Percentiles rank a stretch among this genome's conserved stretches.
These are phyloP conservation scores for Clarias macrocephalus DNA, from an alignment of 2,113 vertebrate genomes.

Conservation along the genomic window DNA sequence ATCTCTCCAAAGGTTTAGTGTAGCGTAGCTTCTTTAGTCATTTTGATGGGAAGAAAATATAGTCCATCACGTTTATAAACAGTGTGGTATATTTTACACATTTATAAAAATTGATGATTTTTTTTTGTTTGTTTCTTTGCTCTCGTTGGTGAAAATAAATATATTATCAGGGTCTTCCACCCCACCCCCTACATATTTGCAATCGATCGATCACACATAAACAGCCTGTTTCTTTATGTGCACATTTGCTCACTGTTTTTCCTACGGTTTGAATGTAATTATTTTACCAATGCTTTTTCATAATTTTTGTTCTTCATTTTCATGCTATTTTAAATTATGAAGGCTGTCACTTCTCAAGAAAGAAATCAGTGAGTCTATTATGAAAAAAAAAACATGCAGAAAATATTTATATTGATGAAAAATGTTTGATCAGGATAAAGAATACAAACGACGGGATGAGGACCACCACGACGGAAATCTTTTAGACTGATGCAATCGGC, in stretches of 20 bases:
- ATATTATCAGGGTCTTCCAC: neutral
- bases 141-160: neutral
- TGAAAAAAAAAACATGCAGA: neutral
- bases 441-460: neutral
- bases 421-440: neutral
- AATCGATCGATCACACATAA: slow-evolving; percentile 18
- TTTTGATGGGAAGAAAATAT: neutral
- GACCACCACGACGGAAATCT: neutral
- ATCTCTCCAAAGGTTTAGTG: neutral
- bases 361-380: neutral
- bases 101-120: neutral
- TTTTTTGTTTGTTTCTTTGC: neutral
- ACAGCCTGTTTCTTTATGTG: neutral
- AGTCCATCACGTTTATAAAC: neutral
- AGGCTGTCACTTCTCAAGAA: neutral
- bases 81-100: neutral
- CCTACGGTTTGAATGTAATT: neutral
- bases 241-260: neutral
- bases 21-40: neutral
- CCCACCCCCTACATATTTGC: neutral
- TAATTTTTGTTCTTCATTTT: neutral
- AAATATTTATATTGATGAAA: neutral
- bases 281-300: too few species aligned
- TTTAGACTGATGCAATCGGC: neutral
- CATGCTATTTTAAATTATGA: too few species aligned